Evolutionary conservation across 1,140 invertebrate genomes (phyloP).

Genomic region (Drosophila kikkawai): DNA sequence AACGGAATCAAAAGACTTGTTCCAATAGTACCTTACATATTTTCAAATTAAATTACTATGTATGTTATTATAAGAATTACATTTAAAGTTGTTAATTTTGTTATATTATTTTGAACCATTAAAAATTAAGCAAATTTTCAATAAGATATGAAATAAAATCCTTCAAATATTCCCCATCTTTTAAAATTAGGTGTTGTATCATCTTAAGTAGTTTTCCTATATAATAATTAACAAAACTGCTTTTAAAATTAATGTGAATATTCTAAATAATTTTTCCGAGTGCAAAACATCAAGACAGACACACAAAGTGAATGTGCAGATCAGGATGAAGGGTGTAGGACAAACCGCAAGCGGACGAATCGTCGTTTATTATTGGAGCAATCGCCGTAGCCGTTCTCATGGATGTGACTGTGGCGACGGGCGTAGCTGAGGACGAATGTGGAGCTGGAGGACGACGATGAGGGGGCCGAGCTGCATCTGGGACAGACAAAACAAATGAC

Average conservation of each 20-base stretch:
- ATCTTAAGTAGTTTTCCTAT: neutral
- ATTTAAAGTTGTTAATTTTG: too few species aligned
- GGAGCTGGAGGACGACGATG: constrained; percentile 61
- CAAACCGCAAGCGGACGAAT: constrained; percentile 72
- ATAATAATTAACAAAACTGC: neutral
- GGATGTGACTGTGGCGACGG: constrained; percentile 74
- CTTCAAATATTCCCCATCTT: neutral
- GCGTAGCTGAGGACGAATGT: constrained; percentile 74
- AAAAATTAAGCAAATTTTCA: neutral
- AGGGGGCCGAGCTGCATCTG: constrained; percentile 69
- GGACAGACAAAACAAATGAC: constrained; percentile 37
- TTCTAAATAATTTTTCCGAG: neutral
- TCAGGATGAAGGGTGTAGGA: constrained; percentile 35
- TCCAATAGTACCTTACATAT: too few species aligned
- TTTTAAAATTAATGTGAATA: neutral
- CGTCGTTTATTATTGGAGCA: constrained; percentile 67
- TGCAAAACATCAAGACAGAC: constrained; percentile 31
- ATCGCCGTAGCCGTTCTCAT: constrained; percentile 50
- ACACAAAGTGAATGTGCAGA: neutral
- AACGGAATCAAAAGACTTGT: too few species aligned
- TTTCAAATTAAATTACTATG: too few species aligned
- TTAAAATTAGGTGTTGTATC: neutral
- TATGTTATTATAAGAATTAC: too few species aligned
- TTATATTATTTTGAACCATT: too few species aligned
- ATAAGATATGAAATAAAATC: neutral